These are phyloP conservation scores for Xenopus laevis DNA, from an alignment of 2,113 vertebrate species.

Conservation along the genomic window DNA sequence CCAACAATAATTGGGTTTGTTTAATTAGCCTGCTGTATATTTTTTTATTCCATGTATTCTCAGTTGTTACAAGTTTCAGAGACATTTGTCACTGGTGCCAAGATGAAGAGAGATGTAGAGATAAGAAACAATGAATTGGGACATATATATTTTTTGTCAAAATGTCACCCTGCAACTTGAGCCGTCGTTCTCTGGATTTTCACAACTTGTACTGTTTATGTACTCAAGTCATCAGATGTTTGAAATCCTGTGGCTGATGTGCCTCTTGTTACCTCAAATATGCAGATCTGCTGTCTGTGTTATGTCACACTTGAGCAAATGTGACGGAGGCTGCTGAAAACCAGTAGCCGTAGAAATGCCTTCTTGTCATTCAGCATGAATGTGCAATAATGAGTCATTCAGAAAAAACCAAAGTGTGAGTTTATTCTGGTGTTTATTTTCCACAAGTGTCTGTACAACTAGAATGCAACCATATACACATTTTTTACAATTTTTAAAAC, in stretches of 20 bases:
- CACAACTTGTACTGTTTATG: slow-evolving; percentile 40
- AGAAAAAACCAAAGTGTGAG: background rate
- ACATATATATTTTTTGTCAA: slow-evolving; percentile 12
- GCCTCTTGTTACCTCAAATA: slow-evolving; percentile 30
- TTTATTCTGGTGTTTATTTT: no score
- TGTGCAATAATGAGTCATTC: background rate
- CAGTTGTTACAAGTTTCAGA: slow-evolving; percentile 34
- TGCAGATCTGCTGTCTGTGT: slow-evolving; percentile 37
- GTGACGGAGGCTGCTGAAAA: slow-evolving; percentile 26
- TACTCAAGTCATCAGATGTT: slow-evolving; percentile 41
- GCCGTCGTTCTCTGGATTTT: slow-evolving; percentile 36
- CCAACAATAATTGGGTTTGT: slow-evolving; percentile 37
- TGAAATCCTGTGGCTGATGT: slow-evolving; percentile 37
- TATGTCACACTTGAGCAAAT: slow-evolving; percentile 34
- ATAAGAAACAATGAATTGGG: slow-evolving; percentile 19
- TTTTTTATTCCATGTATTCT: slow-evolving; percentile 22
- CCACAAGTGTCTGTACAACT: no score
- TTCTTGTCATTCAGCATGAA: background rate
- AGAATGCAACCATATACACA: no score
- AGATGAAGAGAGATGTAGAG: slow-evolving; percentile 23
- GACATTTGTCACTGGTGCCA: slow-evolving; percentile 17
- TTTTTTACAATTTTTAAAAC: no score
- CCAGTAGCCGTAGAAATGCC: slow-evolving; percentile 20
- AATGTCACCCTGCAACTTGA: slow-evolving; percentile 24
- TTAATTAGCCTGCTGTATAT: slow-evolving; percentile 37